These are phyloP conservation scores for Danio jaintianensis DNA, from an alignment of 2,797 vertebrate genomes.

Conservation along the genomic window DNA sequence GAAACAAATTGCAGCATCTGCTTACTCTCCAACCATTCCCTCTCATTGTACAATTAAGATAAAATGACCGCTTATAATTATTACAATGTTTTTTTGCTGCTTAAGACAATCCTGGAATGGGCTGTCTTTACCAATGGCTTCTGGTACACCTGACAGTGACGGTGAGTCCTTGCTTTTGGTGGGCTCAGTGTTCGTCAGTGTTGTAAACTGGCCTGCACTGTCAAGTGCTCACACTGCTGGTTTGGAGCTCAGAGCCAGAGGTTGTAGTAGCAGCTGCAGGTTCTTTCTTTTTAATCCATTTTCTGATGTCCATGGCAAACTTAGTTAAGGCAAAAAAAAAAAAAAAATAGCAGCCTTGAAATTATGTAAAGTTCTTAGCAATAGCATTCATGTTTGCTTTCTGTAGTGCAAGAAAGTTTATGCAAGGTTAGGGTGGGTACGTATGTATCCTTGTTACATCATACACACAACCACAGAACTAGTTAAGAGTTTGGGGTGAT, in stretches of 20 bases:
- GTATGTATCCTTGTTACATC: no score
- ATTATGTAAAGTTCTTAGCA: background rate
- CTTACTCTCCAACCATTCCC: conserved; percentile 8
- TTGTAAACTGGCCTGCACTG: background rate
- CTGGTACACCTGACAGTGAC: background rate
- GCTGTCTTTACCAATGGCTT: background rate
- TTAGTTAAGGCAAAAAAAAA: background rate
- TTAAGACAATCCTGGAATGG: background rate
- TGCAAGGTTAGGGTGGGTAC: background rate
- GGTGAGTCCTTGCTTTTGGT: background rate
- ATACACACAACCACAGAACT: no score
- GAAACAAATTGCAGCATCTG: background rate
- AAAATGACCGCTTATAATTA: background rate
- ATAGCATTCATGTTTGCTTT: background rate
- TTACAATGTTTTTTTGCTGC: background rate
- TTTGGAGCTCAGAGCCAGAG: background rate
- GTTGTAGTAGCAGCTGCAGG: background rate
- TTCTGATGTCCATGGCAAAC: background rate
- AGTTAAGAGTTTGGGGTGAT: no score
- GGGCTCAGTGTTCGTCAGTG: background rate
- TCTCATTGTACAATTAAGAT: background rate
- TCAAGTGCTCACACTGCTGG: background rate
- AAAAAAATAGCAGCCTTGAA: background rate
- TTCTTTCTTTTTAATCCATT: conserved; percentile 1
- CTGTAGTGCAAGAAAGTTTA: background rate